A percentile compares a stretch with the other conserved stretches of the same genome.
Evolutionary conservation across 1,140 invertebrate genomes (phyloP).

Genomic region (Lepidurus packardi): DNA sequence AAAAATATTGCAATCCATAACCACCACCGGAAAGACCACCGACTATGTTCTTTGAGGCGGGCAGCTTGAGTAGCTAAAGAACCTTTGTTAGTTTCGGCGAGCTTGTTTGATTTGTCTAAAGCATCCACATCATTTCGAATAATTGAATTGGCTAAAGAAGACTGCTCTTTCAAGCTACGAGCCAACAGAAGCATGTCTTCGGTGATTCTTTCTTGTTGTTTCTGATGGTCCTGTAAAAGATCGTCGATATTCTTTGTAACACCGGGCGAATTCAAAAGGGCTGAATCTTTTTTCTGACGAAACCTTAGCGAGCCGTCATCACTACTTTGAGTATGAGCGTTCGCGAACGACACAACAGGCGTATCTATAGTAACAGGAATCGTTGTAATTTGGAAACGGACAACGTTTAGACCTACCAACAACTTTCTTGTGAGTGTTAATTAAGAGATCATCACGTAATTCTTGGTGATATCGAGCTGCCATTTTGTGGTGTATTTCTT

Average conservation of each 20-base stretch:
- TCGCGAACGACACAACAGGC: neutral
- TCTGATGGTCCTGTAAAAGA: slow-evolving; percentile 23
- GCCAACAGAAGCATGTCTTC: slow-evolving; percentile 27
- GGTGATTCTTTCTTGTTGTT: slow-evolving; percentile 31
- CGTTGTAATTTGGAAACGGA: neutral
- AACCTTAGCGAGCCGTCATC: neutral
- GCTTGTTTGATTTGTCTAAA: slow-evolving; percentile 29
- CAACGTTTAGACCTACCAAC: neutral
- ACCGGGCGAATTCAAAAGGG: neutral
- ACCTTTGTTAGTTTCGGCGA: slow-evolving; percentile 27
- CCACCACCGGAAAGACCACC: slow-evolving; percentile 32
- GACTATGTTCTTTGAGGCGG: slow-evolving; percentile 26
- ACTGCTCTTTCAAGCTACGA: slow-evolving; percentile 31
- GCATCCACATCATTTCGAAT: slow-evolving; percentile 24
- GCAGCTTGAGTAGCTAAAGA: slow-evolving; percentile 30
- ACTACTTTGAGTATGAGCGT: neutral
- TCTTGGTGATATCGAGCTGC: slow-evolving; percentile 29
- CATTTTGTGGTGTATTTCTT: slow-evolving; percentile 32
- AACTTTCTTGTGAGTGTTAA: neutral
- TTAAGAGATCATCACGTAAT: slow-evolving; percentile 29
- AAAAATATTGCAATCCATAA: slow-evolving; percentile 29
- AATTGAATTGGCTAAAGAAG: slow-evolving; percentile 24
- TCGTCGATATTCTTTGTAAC: slow-evolving; percentile 10
- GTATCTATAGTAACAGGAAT: neutral
- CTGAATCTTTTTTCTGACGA: slow-evolving; percentile 22